phyloP scores from a whole-genome alignment of 1,140 invertebrate species.

The Meloidogyne chitwoodi region DNA sequence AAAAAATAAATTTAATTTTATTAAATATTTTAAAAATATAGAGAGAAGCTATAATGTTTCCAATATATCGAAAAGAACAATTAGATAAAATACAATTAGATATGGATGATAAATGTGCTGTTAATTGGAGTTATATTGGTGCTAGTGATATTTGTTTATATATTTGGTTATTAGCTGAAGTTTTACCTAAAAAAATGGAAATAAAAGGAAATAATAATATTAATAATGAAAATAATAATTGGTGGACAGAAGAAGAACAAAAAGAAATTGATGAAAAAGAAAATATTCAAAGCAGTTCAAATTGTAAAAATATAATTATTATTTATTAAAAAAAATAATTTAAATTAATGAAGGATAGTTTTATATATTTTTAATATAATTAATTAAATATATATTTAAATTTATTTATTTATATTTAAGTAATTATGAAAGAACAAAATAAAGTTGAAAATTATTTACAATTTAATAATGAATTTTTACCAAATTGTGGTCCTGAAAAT shows the following conservation, averaged over 20 bases:
- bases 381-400: too few species aligned
- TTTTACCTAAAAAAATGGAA: constrained; percentile 48
- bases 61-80: constrained; percentile 50
- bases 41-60: constrained; percentile 48
- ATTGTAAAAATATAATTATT: too few species aligned
- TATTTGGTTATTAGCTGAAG: constrained; percentile 50
- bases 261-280: not conserved
- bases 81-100: constrained; percentile 47
- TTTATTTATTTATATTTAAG: not conserved
- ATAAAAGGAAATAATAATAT: constrained; percentile 24
- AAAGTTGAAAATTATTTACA: not conserved
- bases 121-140: constrained; percentile 55
- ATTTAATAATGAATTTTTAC: not conserved
- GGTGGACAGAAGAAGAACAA: not conserved
- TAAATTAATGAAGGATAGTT: too few species aligned
- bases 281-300: too few species aligned
- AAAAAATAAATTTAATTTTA: constrained; percentile 12
- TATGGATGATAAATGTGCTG: constrained; percentile 51
- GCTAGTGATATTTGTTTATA: constrained; percentile 47
- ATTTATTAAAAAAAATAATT: too few species aligned
- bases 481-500: not conserved
- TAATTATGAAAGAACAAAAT: not conserved
- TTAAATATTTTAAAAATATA: not conserved
- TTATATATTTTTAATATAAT: too few species aligned
- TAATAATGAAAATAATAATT: not conserved